Evolutionary conservation across 2,113 vertebrate species (phyloP).

Genomic region (Tiliqua scincoides): DNA sequence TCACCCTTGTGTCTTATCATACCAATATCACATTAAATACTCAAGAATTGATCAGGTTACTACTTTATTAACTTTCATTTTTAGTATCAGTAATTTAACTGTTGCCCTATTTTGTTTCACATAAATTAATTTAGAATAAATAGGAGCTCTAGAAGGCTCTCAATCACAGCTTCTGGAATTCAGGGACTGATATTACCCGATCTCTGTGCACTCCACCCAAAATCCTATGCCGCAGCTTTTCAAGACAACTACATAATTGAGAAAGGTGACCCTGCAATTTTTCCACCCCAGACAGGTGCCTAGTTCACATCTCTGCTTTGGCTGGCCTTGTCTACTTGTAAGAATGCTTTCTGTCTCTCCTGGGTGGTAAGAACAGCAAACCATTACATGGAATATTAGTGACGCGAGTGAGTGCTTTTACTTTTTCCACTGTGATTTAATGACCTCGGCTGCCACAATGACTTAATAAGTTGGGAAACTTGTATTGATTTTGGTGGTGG

Average conservation of each 20-base stretch:
- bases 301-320: neutral
- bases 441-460: slow-evolving; percentile 18
- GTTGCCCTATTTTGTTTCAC: too few relatives aligned
- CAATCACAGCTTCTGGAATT: too few relatives aligned
- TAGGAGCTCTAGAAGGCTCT: too few relatives aligned
- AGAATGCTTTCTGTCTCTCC: neutral
- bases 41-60: too few relatives aligned
- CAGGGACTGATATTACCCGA: too few relatives aligned
- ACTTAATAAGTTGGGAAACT: slow-evolving; percentile 5
- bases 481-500: slow-evolving; percentile 5
- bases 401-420: neutral
- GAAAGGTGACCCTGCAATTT: neutral
- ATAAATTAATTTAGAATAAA: too few relatives aligned
- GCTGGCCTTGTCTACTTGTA: too few relatives aligned
- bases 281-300: neutral
- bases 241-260: too few relatives aligned
- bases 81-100: too few relatives aligned
- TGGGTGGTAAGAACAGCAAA: neutral
- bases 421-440: neutral
- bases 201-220: neutral
- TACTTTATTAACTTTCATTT: too few relatives aligned
- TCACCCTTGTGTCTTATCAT: too few relatives aligned
- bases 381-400: neutral
- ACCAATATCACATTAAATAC: too few relatives aligned
- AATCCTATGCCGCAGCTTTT: neutral